Conservation (phyloP, 1,140 invertebrate species). For the Diorhabda carinulata region DNA sequence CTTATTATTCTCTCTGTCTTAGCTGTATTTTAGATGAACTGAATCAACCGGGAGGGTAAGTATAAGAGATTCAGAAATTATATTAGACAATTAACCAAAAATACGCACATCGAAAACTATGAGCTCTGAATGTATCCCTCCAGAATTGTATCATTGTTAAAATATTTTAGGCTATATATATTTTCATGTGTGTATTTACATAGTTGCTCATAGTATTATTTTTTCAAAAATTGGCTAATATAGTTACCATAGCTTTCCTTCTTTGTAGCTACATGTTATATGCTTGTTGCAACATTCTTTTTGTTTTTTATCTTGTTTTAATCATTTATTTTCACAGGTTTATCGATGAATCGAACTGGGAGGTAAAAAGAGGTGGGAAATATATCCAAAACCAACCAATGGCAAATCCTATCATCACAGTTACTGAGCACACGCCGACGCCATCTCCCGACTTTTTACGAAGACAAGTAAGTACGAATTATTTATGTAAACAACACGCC, state of each 20-base stretch:
- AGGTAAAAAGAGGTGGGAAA: slow-evolving; percentile 49
- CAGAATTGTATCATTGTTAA: not conserved
- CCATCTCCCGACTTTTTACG: slow-evolving; percentile 79
- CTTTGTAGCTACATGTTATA: not conserved
- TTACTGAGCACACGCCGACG: slow-evolving; percentile 89
- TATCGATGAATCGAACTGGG: slow-evolving; percentile 57
- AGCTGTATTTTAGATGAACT: slow-evolving; percentile 85
- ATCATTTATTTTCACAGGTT: slow-evolving; percentile 49
- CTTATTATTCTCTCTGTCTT: slow-evolving; percentile 53
- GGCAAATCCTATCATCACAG: slow-evolving; percentile 90
- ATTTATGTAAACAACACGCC: no score
- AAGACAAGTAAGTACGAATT: slow-evolving; percentile 58
- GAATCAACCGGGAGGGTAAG: slow-evolving; percentile 72
- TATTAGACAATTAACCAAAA: slow-evolving; percentile 19
- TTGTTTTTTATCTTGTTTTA: not conserved
- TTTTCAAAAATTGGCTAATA: slow-evolving; percentile 18
- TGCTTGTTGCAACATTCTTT: not conserved
- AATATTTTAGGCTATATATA: not conserved
- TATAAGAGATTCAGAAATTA: slow-evolving; percentile 36
- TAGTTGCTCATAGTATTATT: slow-evolving; percentile 4
- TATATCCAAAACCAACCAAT: slow-evolving; percentile 34
- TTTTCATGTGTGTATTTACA: slow-evolving; percentile 8
- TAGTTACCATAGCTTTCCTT: slow-evolving; percentile 3
- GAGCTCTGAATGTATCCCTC: no score
- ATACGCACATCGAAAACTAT: slow-evolving; percentile 4